Conservation (phyloP, 2,888 invertebrate genomes). For the Agonopterix alstromeriana region DNA sequence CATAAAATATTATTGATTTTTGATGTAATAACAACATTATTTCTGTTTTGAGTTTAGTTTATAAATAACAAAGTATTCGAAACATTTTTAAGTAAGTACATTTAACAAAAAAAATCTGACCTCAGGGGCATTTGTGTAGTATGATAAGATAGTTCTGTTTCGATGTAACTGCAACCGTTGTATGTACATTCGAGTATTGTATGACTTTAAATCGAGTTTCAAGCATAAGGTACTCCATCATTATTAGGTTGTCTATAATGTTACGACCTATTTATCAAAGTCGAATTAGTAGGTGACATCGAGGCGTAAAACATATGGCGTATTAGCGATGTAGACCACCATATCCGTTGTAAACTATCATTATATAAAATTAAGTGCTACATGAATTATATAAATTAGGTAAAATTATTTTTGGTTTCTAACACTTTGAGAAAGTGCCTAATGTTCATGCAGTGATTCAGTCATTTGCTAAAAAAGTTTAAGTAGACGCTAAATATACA, state of each 20-base stretch:
- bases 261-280: slow-evolving; percentile 61
- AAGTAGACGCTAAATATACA: too few species aligned
- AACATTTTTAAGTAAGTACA: too few species aligned
- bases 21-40: too few species aligned
- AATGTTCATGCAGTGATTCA: too few species aligned
- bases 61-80: too few species aligned
- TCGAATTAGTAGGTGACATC: slow-evolving; percentile 65
- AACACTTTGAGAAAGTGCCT: background rate
- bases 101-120: too few species aligned
- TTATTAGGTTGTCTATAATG: slow-evolving; percentile 30
- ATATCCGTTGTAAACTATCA: slow-evolving; percentile 36
- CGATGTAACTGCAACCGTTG: too few species aligned
- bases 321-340: slow-evolving; percentile 34
- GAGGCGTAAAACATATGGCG: slow-evolving; percentile 60
- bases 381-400: slow-evolving; percentile 53
- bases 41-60: too few species aligned
- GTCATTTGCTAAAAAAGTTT: too few species aligned
- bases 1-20: too few species aligned
- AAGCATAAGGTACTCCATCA: slow-evolving; percentile 1
- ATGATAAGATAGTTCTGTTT: too few species aligned
- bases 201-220: background rate
- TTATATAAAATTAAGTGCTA: slow-evolving; percentile 61
- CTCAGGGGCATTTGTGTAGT: too few species aligned
- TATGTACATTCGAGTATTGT: background rate
- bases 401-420: slow-evolving; percentile 6